Conservation (phyloP, 2,888 invertebrate genomes). For the Hyppa rectilinea region DNA sequence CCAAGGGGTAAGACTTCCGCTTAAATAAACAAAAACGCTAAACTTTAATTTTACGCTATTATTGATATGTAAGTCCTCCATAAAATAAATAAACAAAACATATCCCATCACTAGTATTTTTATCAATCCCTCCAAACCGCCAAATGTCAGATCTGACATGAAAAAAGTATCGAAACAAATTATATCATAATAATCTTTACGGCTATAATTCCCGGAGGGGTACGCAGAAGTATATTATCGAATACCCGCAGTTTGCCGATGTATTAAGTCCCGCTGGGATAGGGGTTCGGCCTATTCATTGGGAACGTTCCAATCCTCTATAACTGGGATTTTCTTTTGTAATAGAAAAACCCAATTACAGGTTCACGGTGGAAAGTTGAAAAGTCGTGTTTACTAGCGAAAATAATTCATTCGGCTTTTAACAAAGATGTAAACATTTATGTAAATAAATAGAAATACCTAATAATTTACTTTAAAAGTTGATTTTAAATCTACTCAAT, state of each 20-base stretch:
- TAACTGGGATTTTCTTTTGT: constrained; percentile 59
- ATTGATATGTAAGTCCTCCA: not conserved
- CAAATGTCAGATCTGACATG: constrained; percentile 9
- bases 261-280: constrained; percentile 52
- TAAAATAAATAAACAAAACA: not conserved
- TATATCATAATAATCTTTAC: constrained; percentile 55
- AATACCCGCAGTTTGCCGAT: constrained; percentile 56
- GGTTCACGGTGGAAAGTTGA: constrained; percentile 41
- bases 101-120: not conserved
- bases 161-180: constrained; percentile 55
- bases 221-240: constrained; percentile 55
- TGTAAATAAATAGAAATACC: not conserved
- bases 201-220: constrained; percentile 53
- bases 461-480: not conserved
- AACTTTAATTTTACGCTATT: too few relatives aligned
- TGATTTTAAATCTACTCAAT: not conserved
- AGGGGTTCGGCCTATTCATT: constrained; percentile 56
- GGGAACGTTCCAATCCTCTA: constrained; percentile 50
- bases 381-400: constrained; percentile 33
- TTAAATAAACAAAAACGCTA: too few relatives aligned
- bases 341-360: constrained; percentile 61
- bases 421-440: not conserved
- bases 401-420: constrained; percentile 1
- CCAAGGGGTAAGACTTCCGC: too few relatives aligned
- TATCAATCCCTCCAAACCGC: not conserved